Percentiles rank a stretch among this genome's conserved stretches.
Conservation (phyloP, 2,113 vertebrate species). For the Taurulus bubalis region DNA sequence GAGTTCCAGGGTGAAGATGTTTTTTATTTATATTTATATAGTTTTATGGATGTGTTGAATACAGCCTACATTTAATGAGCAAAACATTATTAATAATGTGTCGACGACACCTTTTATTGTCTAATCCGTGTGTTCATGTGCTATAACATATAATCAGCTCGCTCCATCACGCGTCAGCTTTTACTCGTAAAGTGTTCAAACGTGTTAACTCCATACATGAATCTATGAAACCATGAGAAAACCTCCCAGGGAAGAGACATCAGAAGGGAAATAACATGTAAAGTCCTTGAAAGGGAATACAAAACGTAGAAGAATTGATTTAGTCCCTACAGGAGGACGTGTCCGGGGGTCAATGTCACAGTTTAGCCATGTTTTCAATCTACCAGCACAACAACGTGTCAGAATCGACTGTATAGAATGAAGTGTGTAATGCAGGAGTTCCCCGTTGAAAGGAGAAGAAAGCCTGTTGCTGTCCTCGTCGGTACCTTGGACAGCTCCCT, state of each 20-base stretch:
- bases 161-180: neutral
- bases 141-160: neutral
- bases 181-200: neutral
- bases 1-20: neutral
- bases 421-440: neutral
- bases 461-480: constrained; percentile 59
- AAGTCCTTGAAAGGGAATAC: constrained; percentile 28
- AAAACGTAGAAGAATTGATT: neutral
- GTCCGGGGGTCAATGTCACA: neutral
- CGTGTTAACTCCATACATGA: neutral
- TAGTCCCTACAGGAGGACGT: neutral
- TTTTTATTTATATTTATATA: neutral
- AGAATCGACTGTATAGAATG: neutral
- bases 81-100: neutral
- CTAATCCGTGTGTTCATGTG: neutral
- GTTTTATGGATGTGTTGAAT: neutral
- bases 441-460: constrained; percentile 9
- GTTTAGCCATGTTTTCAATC: neutral
- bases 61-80: neutral
- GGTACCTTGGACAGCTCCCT: constrained; percentile 80
- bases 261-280: neutral
- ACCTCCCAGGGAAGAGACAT: no score
- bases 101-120: neutral
- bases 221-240: neutral
- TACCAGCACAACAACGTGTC: neutral